These are phyloP conservation scores for Malurus melanocephalus DNA, from an alignment of 2,113 vertebrate species.

Conservation along the genomic window DNA sequence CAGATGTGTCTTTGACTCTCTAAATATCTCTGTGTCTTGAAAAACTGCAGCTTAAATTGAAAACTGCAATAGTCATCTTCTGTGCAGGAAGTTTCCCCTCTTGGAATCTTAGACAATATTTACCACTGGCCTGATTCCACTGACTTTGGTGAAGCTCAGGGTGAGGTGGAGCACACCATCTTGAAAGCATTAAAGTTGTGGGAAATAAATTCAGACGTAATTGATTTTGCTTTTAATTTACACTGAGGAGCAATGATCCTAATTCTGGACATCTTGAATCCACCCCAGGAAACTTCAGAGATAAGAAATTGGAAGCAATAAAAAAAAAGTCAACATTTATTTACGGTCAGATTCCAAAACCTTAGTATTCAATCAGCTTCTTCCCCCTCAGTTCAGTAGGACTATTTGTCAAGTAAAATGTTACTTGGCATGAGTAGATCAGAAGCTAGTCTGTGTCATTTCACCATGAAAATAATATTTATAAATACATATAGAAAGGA, in stretches of 20 bases:
- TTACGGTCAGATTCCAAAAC: neutral
- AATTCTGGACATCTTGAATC: conserved; percentile 17
- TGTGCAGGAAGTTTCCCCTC: conserved; percentile 46
- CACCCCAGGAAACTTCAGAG: conserved; percentile 26
- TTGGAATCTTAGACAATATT: conserved; percentile 37
- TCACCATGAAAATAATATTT: neutral
- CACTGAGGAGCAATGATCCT: neutral
- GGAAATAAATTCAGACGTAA: conserved; percentile 31
- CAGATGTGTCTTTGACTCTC: conserved; percentile 66
- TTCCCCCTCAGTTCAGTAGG: neutral
- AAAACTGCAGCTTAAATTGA: conserved; percentile 62
- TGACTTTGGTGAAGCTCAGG: conserved; percentile 1
- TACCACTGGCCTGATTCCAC: conserved; percentile 40
- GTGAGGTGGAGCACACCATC: conserved; percentile 7
- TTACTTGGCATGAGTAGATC: neutral
- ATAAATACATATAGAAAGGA: neutral
- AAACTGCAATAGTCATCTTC: conserved; percentile 61
- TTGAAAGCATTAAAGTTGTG: conserved; percentile 65
- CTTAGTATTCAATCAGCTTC: neutral
- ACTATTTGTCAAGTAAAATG: neutral
- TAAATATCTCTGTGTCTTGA: conserved; percentile 49
- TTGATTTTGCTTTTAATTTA: conserved; percentile 32
- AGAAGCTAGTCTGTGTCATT: neutral
- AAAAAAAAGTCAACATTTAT: neutral
- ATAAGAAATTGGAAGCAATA: conserved; percentile 19